These are phyloP conservation scores for Zootoca vivipara DNA, from an alignment of 2,113 vertebrate genomes.

Conservation along the genomic window DNA sequence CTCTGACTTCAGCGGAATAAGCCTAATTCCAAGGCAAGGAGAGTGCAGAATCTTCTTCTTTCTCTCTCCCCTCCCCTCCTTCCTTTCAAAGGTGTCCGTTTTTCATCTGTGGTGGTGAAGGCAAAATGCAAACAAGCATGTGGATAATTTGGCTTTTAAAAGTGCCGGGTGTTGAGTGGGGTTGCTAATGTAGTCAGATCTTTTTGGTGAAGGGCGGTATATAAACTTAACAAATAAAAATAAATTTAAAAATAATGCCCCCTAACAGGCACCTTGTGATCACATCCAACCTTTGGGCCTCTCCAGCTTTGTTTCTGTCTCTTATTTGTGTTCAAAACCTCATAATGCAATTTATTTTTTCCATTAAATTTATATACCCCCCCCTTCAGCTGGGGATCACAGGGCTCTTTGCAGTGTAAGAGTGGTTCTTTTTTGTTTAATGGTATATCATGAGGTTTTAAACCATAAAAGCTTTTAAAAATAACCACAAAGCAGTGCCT, in stretches of 20 bases:
- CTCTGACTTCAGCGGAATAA: conserved; percentile 71
- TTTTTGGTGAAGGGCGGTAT: too few relatives aligned
- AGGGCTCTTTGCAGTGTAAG: too few relatives aligned
- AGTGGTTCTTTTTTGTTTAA: too few relatives aligned
- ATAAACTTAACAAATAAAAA: too few relatives aligned
- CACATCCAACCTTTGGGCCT: neutral
- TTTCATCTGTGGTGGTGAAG: neutral
- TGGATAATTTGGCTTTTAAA: neutral
- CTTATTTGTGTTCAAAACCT: neutral
- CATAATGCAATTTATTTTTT: neutral
- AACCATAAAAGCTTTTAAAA: neutral
- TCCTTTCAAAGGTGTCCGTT: neutral
- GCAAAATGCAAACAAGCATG: neutral
- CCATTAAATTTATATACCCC: neutral
- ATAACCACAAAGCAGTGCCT: neutral
- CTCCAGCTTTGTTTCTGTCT: neutral
- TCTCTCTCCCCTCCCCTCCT: neutral
- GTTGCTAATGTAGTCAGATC: neutral
- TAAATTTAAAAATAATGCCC: neutral
- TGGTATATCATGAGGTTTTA: too few relatives aligned
- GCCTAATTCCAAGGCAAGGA: conserved; percentile 85
- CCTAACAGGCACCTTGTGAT: neutral
- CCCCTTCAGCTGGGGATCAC: too few relatives aligned
- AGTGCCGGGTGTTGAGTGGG: neutral
- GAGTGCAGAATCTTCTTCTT: neutral